Evolutionary conservation across 2,113 vertebrate species (phyloP).

Genomic region (Phrynocephalus versicolor): DNA sequence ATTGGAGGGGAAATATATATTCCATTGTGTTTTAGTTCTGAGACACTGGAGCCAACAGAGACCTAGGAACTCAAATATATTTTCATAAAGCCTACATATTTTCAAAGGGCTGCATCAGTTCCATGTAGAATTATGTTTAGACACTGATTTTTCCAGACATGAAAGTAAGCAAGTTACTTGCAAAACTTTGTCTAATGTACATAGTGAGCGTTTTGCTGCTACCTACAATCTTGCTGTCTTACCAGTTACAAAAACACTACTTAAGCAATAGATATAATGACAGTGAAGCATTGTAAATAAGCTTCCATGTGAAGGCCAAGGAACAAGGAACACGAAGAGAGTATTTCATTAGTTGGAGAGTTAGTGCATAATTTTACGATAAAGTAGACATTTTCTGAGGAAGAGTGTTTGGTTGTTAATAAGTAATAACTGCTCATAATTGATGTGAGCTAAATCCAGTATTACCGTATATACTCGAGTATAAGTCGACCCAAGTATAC

Average conservation of each 20-base stretch:
- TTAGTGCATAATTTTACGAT: not conserved
- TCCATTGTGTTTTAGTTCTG: too few species aligned
- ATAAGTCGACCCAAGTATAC: too few species aligned
- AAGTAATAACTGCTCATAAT: not conserved
- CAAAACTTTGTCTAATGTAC: not conserved
- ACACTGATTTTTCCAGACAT: not conserved
- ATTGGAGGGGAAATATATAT: too few species aligned
- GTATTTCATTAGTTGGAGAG: not conserved
- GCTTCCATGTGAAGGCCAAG: not conserved
- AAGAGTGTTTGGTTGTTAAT: not conserved
- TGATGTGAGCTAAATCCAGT: too few species aligned
- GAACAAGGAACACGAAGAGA: not conserved
- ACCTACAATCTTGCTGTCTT: conserved; percentile 17
- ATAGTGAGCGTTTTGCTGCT: not conserved
- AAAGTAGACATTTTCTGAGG: not conserved
- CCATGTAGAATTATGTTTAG: not conserved
- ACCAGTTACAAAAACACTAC: conserved; percentile 4
- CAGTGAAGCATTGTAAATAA: not conserved
- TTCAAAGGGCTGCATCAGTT: not conserved
- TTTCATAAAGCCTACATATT: not conserved
- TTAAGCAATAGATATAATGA: not conserved
- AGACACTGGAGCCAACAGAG: too few species aligned
- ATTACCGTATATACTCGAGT: too few species aligned
- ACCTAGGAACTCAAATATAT: not conserved
- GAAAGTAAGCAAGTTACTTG: not conserved